Conservation (phyloP, 1,140 invertebrate species). For the Tenebrio molitor region DNA sequence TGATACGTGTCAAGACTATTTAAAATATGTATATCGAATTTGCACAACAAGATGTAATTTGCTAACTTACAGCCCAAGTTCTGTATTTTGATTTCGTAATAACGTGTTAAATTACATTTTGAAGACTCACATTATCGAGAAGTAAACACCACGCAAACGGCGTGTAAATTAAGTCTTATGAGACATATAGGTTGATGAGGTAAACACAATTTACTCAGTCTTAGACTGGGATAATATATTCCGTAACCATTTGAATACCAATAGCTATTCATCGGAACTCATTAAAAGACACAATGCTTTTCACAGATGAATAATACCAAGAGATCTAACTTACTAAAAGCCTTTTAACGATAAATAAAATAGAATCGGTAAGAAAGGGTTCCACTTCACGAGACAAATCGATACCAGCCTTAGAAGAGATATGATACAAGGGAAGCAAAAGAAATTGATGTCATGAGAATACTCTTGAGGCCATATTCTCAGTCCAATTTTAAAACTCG, state of each 20-base stretch:
- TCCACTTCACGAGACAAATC: constrained; percentile 14
- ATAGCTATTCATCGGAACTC: constrained; percentile 24
- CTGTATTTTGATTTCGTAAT: too few relatives aligned
- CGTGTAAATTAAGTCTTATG: constrained; percentile 31
- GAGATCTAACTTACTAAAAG: constrained; percentile 1
- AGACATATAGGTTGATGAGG: constrained; percentile 14
- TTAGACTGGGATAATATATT: constrained; percentile 19
- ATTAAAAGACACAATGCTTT: constrained; percentile 30
- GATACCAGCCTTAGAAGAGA: constrained; percentile 9
- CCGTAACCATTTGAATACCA: constrained; percentile 27
- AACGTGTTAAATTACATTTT: too few relatives aligned
- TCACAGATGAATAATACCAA: constrained; percentile 4
- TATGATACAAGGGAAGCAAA: constrained; percentile 12
- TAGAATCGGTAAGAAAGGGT: constrained; percentile 28
- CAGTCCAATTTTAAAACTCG: constrained; percentile 1
- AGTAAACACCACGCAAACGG: constrained; percentile 8
- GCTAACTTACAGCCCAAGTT: too few relatives aligned
- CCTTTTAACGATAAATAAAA: constrained; percentile 31
- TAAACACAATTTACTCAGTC: constrained; percentile 30
- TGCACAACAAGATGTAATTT: too few relatives aligned
- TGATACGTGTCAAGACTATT: too few relatives aligned
- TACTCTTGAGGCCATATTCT: constrained; percentile 8
- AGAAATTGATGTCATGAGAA: constrained; percentile 27
- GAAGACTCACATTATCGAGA: too few relatives aligned
- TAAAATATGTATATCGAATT: too few relatives aligned